Evolutionary conservation across 1,140 invertebrate species (phyloP).

Genomic region (Heliothis subflexa): DNA sequence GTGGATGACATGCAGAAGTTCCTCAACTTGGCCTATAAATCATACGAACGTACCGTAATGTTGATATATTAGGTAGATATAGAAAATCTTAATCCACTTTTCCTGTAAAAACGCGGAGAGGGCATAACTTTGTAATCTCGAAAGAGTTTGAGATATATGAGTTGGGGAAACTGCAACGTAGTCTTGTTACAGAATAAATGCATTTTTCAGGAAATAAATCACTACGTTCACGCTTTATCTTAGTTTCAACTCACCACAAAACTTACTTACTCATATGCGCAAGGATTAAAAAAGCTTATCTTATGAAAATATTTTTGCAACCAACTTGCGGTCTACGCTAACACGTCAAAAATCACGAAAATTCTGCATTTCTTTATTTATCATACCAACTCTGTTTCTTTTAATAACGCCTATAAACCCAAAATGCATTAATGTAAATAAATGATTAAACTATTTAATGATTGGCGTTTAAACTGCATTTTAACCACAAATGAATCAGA

Average conservation of each 20-base stretch:
- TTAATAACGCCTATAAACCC: no score
- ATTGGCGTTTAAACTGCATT: no score
- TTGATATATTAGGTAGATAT: conserved; percentile 78
- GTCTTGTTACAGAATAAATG: conserved; percentile 59
- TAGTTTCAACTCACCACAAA: conserved; percentile 12
- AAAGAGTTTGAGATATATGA: conserved; percentile 72
- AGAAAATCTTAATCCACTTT: conserved; percentile 81
- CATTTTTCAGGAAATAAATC: conserved; percentile 53
- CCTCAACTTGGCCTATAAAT: conserved; percentile 79
- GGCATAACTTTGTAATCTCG: conserved; percentile 75
- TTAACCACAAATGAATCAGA: no score
- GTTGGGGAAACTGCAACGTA: conserved; percentile 61
- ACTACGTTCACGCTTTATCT: conserved; percentile 28
- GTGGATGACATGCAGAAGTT: conserved; percentile 82
- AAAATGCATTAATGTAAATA: no score
- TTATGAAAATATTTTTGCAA: background rate
- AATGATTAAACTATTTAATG: no score
- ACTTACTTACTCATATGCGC: background rate
- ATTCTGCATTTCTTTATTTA: background rate
- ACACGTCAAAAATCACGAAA: background rate
- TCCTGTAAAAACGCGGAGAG: conserved; percentile 70
- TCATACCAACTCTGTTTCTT: background rate
- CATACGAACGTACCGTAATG: conserved; percentile 75
- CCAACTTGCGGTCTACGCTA: background rate
- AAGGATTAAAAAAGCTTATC: conserved; percentile 1